Evolutionary conservation across 1,140 invertebrate species (phyloP), one percentile per base, ranked within the genome.

Genomic region (Drosophila subobscura): DNA sequence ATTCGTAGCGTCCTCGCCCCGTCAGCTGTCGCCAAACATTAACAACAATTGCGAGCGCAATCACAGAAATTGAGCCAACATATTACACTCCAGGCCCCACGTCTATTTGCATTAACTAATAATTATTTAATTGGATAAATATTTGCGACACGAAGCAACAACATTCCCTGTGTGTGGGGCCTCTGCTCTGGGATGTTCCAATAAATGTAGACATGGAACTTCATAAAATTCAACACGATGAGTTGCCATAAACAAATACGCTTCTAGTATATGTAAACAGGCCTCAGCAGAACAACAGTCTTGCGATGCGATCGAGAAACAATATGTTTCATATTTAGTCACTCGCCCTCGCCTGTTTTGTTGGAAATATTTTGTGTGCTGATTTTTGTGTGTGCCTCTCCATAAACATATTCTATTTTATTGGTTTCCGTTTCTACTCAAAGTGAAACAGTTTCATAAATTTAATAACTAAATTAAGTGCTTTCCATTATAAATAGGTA

Each of bases 121-220:
- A 85, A 85, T 85, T 81, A 77, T 76, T 67, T 86, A 85, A 85
- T 85, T 85, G 73, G 27, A 86, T 86, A 85, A 81, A 81, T 81
- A 85, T 85, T 61, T 74, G 77, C 52, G 81, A 77, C 81, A 85
- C 81, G 81, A 81, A 81, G 44, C 41, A 56, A 8, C 51, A 45
- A 49, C 40, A 45, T 54, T 53, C 27, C 16, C 33, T 63, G 45
- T 42, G 57, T 54, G 50, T 37, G 33, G 10, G 33, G 10, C 7
- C 7, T 10, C 29, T 37, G 44, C 55, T 37, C 33, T 37, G 16
- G 22, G n/a, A 23, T 70, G 59, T 81, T 63, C 46, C 51, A 41
- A 51, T 64, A 71, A 61, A 50, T 77, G 44, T 55, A 29, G 27
- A 78, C 72, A 70, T 65, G 67, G 41, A 79, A 77, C 57, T 80